These are phyloP conservation scores for Octomys mimax DNA, from an alignment of 2,797 vertebrate genomes.

Conservation along the genomic window DNA sequence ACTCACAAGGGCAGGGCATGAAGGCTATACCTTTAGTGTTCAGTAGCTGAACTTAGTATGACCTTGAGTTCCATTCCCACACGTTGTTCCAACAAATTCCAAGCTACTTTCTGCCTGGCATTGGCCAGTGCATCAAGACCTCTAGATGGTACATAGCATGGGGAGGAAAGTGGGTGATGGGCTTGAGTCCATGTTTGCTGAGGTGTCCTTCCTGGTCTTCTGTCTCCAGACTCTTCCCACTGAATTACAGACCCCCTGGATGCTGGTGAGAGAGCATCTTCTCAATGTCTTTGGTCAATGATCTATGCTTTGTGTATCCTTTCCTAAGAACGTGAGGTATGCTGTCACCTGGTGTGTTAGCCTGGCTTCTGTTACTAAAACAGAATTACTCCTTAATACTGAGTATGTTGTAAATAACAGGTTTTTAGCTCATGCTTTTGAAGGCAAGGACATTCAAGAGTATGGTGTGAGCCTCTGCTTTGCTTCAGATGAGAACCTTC, in stretches of 20 bases:
- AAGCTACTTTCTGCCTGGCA: not conserved
- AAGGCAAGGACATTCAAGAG: not conserved
- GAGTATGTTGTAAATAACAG: not conserved
- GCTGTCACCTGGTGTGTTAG: no score
- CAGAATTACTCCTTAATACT: no score
- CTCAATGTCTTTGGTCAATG: not conserved
- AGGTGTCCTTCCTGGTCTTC: not conserved
- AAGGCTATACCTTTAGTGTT: not conserved
- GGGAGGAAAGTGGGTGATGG: not conserved
- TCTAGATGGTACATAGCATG: not conserved
- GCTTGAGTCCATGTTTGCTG: not conserved
- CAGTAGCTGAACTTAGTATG: not conserved
- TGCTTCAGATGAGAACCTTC: not conserved
- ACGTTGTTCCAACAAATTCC: not conserved
- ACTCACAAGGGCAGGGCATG: not conserved
- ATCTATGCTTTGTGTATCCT: fast-evolving
- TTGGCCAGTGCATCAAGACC: not conserved
- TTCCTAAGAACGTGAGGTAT: no score
- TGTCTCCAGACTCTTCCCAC: not conserved
- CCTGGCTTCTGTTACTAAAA: no score
- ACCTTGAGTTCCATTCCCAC: not conserved
- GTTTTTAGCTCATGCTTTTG: not conserved
- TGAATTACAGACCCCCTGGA: not conserved
- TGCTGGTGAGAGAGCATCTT: not conserved
- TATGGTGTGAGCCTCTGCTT: not conserved